Evolutionary conservation across 2,113 vertebrate genomes (phyloP).

Genomic region (Ascaphus truei): DNA sequence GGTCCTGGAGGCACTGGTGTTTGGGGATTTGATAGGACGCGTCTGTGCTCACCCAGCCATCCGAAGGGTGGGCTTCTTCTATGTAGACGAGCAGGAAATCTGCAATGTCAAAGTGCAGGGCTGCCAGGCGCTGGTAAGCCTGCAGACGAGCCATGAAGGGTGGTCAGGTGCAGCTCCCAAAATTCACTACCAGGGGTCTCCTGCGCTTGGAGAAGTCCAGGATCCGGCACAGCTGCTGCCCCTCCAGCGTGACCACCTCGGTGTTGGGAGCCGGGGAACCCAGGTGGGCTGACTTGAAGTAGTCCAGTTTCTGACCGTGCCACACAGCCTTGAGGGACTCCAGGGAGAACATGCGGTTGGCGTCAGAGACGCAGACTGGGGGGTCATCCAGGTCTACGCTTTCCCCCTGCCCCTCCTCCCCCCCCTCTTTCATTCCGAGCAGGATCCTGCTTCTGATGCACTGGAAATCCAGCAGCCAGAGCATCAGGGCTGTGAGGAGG

Average conservation of each 20-base stretch:
- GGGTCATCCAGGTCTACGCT: constrained; percentile 74
- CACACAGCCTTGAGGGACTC: constrained; percentile 93
- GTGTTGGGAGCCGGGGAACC: constrained; percentile 87
- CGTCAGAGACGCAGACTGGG: constrained; percentile 89
- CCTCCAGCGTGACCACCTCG: constrained; percentile 84
- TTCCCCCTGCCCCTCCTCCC: constrained; percentile 45
- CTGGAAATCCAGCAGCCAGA: constrained; percentile 93
- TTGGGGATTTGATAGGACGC: constrained; percentile 90
- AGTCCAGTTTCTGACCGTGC: constrained; percentile 95
- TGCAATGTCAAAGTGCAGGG: constrained; percentile 86
- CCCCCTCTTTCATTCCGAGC: constrained; percentile 63
- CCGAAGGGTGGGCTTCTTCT: constrained; percentile 95
- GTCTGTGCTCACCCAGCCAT: constrained; percentile 97
- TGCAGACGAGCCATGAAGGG: constrained; percentile 97
- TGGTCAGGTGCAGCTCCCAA: constrained; percentile 99
- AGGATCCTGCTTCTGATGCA: constrained; percentile 89
- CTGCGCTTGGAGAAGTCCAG: constrained; percentile 83
- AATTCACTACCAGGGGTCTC: constrained; percentile 92
- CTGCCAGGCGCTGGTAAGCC: constrained; percentile 87
- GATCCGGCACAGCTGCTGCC: constrained; percentile 69
- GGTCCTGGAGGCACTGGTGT: constrained; percentile 92
- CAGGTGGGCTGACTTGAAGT: constrained; percentile 89
- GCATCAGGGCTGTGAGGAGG: constrained; percentile 86
- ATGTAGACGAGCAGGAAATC: constrained; percentile 97
- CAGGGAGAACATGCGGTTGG: constrained; percentile 91